These are phyloP conservation scores for Caranx melampygus DNA, from an alignment of 2,113 vertebrate genomes.

Conservation along the genomic window DNA sequence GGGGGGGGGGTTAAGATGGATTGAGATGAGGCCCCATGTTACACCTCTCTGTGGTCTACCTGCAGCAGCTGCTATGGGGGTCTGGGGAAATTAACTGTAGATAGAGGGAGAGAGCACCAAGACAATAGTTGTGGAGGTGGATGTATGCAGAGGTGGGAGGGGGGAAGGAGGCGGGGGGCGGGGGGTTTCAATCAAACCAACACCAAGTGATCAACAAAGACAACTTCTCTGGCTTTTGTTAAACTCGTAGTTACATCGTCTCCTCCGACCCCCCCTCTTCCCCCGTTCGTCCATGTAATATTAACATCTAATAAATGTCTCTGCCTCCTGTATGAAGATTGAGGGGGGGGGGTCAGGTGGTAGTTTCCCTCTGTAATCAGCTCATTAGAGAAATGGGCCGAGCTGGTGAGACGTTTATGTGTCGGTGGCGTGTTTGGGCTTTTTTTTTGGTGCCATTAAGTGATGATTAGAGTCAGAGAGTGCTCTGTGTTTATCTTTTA, in stretches of 20 bases:
- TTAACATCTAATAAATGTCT: slow-evolving; percentile 12
- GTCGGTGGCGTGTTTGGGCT: slow-evolving; percentile 52
- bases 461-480: slow-evolving; percentile 70
- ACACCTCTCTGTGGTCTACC: slow-evolving; percentile 65
- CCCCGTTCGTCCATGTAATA: slow-evolving; percentile 7
- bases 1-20: slow-evolving; percentile 19
- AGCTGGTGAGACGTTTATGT: slow-evolving; percentile 60
- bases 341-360: slow-evolving; percentile 6
- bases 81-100: slow-evolving; percentile 71
- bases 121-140: slow-evolving; percentile 35
- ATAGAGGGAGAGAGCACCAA: slow-evolving; percentile 37
- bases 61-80: slow-evolving; percentile 48
- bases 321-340: slow-evolving; percentile 1
- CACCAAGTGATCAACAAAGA: not conserved
- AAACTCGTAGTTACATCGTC: slow-evolving; percentile 32
- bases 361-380: slow-evolving; percentile 51
- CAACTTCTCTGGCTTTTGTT: slow-evolving; percentile 30
- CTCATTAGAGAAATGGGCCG: slow-evolving; percentile 65
- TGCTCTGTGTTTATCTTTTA: slow-evolving; percentile 57
- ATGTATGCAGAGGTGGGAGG: slow-evolving; percentile 37
- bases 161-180: not conserved
- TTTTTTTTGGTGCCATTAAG: slow-evolving; percentile 68
- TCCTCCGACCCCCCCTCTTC: not conserved
- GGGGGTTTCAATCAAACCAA: not conserved
- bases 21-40: slow-evolving; percentile 33